Evolutionary conservation across 1,140 invertebrate species (phyloP).

Genomic region (Dreissena rostriformis): DNA sequence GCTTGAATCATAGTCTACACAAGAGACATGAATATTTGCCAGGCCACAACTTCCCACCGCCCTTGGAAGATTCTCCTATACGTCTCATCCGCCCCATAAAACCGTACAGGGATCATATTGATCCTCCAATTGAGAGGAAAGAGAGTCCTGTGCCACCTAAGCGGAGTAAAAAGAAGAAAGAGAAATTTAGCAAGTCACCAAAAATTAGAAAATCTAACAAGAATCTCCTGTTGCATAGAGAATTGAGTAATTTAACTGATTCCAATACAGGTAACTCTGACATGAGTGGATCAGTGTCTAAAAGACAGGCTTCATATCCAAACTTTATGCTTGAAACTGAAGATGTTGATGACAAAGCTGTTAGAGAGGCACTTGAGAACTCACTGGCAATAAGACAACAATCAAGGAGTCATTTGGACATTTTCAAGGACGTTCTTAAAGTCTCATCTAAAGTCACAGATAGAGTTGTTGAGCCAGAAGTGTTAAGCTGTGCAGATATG

Average conservation of each 20-base stretch:
- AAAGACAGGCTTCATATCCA: conserved; percentile 12
- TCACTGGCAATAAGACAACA: not conserved
- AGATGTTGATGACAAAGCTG: not conserved
- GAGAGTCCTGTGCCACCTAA: not conserved
- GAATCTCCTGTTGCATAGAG: conserved; percentile 5
- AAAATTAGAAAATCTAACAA: conserved; percentile 26
- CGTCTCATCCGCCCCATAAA: not conserved
- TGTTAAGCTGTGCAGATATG: no score
- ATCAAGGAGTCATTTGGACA: not conserved
- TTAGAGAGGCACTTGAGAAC: not conserved
- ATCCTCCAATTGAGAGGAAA: not conserved
- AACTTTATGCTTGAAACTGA: conserved; percentile 28
- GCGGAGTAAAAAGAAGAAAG: conserved; percentile 3
- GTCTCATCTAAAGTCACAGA: no score
- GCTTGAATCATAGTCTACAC: conserved; percentile 14
- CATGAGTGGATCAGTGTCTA: not conserved
- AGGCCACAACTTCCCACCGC: conserved; percentile 20
- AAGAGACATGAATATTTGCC: conserved; percentile 35
- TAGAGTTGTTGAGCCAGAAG: no score
- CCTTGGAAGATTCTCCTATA: not conserved
- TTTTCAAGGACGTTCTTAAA: not conserved
- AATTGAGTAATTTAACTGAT: conserved; percentile 13
- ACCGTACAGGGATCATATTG: not conserved
- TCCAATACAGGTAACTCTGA: not conserved
- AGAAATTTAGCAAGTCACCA: conserved; percentile 3